phyloP scores from a whole-genome alignment of 2,113 vertebrate species.

The Ovis canadensis region DNA sequence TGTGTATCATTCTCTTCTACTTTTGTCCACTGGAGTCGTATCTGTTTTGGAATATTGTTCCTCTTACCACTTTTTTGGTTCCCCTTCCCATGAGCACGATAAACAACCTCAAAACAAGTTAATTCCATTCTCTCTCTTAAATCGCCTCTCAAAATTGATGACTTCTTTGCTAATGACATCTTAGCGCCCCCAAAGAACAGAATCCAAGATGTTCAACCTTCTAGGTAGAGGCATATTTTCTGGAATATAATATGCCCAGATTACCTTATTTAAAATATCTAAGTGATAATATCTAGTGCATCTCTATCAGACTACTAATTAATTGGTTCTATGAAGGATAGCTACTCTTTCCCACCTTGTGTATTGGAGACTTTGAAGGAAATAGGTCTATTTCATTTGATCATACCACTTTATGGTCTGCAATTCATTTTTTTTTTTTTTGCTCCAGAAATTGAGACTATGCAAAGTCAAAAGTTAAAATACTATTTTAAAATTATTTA shows the following conservation, averaged over 20 bases:
- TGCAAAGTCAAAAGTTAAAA: slow-evolving; percentile 54
- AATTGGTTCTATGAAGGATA: not conserved
- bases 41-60: not conserved
- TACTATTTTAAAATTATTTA: slow-evolving; percentile 68
- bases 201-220: not conserved
- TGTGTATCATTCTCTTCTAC: not conserved
- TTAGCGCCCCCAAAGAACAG: not conserved
- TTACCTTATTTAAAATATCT: not conserved
- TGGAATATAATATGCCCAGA: not conserved
- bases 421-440: slow-evolving; percentile 23
- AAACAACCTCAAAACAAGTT: not conserved
- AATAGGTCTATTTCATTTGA: slow-evolving; percentile 20
- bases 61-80: not conserved
- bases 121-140: not conserved
- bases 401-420: slow-evolving; percentile 33
- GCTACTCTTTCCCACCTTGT: not conserved
- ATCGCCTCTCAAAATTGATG: not conserved
- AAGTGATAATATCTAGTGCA: not conserved
- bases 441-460: slow-evolving; percentile 22
- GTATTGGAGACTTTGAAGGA: not conserved
- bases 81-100: not conserved
- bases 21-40: not conserved
- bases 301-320: not conserved
- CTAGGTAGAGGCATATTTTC: not conserved
- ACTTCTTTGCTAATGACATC: not conserved